A percentile compares a stretch with the other conserved stretches of the same genome.
phyloP scores from a whole-genome alignment of 1,140 invertebrate genomes.

The Calephelis virginiensis region DNA sequence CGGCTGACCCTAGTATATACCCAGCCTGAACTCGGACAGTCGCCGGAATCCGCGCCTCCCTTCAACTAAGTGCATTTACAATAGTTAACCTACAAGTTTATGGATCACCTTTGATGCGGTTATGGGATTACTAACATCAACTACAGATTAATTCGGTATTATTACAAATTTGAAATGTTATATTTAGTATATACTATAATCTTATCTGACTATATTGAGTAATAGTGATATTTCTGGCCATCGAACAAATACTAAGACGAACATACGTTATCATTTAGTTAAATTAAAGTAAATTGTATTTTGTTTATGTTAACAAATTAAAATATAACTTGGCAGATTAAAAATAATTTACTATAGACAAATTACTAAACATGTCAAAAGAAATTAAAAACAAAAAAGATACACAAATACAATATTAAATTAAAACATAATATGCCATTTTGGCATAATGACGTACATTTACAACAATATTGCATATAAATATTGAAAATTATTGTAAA shows the following conservation, averaged over 20 bases:
- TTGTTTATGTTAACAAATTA: constrained; percentile 10
- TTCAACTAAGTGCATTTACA: neutral
- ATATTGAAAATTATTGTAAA: too few species aligned
- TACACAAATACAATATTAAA: neutral
- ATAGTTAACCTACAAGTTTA: constrained; percentile 22
- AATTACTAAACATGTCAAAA: neutral
- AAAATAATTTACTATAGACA: constrained; percentile 11
- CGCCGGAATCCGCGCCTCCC: constrained; percentile 10
- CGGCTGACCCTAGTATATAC: constrained; percentile 1
- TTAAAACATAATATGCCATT: neutral
- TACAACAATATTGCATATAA: too few species aligned
- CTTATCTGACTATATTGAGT: constrained; percentile 24
- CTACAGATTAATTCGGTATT: constrained; percentile 26
- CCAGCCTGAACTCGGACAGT: neutral
- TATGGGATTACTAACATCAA: constrained; percentile 25
- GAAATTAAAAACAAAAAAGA: neutral
- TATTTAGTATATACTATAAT: constrained; percentile 21
- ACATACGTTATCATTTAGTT: constrained; percentile 15
- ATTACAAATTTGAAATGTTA: constrained; percentile 21
- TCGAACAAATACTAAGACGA: constrained; percentile 22
- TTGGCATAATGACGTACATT: neutral
- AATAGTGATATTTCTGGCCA: constrained; percentile 23
- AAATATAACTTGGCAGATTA: neutral
- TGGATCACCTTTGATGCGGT: constrained; percentile 21
- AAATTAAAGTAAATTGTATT: constrained; percentile 16